A percentile compares a stretch with the other conserved stretches of the same genome.
Evolutionary conservation across 1,140 invertebrate genomes (phyloP).

Genomic region (Aphelenchoides fujianensis): DNA sequence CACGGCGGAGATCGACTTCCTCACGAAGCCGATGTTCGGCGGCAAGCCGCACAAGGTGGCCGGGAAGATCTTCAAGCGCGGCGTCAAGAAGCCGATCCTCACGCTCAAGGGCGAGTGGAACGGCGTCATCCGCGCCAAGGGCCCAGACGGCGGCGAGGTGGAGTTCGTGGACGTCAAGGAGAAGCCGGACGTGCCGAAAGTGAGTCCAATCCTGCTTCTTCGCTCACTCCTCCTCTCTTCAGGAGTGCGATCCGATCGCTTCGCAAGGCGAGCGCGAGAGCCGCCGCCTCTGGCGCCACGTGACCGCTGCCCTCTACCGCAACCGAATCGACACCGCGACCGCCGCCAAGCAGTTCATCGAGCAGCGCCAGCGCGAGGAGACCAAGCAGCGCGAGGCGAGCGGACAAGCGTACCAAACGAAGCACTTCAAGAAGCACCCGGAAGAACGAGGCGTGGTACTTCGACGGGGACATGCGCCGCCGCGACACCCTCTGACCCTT

Average conservation of each 20-base stretch:
- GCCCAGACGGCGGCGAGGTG: conserved; percentile 71
- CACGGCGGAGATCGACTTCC: conserved; percentile 65
- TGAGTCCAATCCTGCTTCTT: conserved; percentile 21
- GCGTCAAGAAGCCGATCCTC: conserved; percentile 82
- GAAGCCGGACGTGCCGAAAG: conserved; percentile 80
- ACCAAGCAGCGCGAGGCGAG: conserved; percentile 72
- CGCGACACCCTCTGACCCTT: too few relatives aligned
- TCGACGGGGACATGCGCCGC: too few relatives aligned
- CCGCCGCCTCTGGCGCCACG: conserved; percentile 84
- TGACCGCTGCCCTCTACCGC: conserved; percentile 81
- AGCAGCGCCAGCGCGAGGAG: conserved; percentile 90
- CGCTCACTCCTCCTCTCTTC: conserved; percentile 22
- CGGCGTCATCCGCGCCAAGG: conserved; percentile 81
- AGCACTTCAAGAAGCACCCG: conserved; percentile 68
- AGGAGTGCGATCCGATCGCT: conserved; percentile 52
- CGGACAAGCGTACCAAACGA: conserved; percentile 65
- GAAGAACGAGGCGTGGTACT: too few relatives aligned
- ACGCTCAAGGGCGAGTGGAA: conserved; percentile 90
- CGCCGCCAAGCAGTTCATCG: conserved; percentile 80
- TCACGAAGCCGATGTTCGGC: conserved; percentile 68
- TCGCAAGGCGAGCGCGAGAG: conserved; percentile 57
- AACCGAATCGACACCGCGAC: conserved; percentile 89
- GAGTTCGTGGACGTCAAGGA: conserved; percentile 84
- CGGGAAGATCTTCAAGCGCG: conserved; percentile 67
- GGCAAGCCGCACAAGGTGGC: conserved; percentile 65